These are phyloP conservation scores for Gambusia yucatana DNA, from an alignment of 2,797 vertebrate genomes.

Conservation along the genomic window DNA sequence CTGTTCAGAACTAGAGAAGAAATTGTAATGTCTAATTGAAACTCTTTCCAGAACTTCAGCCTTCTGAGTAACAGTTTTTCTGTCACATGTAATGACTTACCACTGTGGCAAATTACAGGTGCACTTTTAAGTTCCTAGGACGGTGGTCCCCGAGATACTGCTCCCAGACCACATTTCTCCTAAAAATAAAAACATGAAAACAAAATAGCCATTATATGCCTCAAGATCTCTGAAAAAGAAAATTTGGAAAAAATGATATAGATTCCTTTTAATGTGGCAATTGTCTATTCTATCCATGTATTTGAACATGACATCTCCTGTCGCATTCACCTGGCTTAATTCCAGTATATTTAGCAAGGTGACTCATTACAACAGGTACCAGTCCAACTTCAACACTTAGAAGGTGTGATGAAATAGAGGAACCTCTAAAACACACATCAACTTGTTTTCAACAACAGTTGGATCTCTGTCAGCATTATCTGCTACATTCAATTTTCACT, in stretches of 20 bases:
- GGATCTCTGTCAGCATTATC: slow-evolving; percentile 42
- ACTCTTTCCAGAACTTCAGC: background rate
- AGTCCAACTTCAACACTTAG: slow-evolving; percentile 32
- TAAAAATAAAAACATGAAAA: background rate
- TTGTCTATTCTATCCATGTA: background rate
- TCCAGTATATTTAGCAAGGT: slow-evolving; percentile 45
- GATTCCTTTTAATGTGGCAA: background rate
- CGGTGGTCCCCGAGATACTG: background rate
- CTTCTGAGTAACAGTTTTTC: background rate
- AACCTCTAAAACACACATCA: slow-evolving; percentile 39
- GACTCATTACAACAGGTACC: slow-evolving; percentile 48
- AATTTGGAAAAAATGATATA: background rate
- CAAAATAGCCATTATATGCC: background rate
- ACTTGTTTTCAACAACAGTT: slow-evolving; percentile 37
- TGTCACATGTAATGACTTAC: background rate
- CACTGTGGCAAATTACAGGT: background rate
- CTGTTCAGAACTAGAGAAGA: background rate
- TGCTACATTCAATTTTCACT: slow-evolving; percentile 47
- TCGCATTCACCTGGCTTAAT: slow-evolving; percentile 11
- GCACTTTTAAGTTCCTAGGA: too few species aligned
- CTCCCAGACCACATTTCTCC: background rate
- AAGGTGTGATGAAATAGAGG: slow-evolving; percentile 24
- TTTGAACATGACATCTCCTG: slow-evolving; percentile 32
- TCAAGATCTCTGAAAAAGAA: background rate
- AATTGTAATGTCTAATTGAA: background rate